A percentile compares a stretch with the other conserved stretches of the same genome.
Conservation (phyloP, 2,797 vertebrate species). For the Spinus pinus region DNA sequence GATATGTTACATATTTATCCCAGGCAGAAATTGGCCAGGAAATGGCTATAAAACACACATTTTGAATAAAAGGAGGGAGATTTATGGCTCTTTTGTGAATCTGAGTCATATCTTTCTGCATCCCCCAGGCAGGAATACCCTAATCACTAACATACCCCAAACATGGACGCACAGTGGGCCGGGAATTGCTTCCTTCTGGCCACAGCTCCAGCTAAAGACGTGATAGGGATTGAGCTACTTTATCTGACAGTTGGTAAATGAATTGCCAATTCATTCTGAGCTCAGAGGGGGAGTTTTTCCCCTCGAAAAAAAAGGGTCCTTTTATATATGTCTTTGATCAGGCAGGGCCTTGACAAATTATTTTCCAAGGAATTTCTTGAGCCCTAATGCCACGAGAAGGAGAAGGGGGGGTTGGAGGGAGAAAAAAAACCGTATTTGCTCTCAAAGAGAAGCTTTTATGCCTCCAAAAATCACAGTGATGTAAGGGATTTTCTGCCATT, state of each 20-base stretch:
- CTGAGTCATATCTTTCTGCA: slow-evolving; percentile 78
- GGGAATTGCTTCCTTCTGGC: slow-evolving; percentile 80
- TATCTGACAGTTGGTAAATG: slow-evolving; percentile 78
- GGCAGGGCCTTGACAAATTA: slow-evolving; percentile 76
- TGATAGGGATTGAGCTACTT: slow-evolving; percentile 72
- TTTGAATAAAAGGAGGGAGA: slow-evolving; percentile 79
- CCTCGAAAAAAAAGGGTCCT: slow-evolving; percentile 47
- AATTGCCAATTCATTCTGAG: slow-evolving; percentile 77
- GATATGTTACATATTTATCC: slow-evolving; percentile 78
- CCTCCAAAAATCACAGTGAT: slow-evolving; percentile 45
- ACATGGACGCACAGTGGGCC: slow-evolving; percentile 73
- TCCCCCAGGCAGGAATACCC: slow-evolving; percentile 73
- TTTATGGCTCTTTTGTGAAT: slow-evolving; percentile 79
- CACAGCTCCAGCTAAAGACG: slow-evolving; percentile 67
- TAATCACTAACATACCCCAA: slow-evolving; percentile 82
- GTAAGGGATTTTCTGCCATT: slow-evolving; percentile 27
- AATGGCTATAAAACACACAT: slow-evolving; percentile 80
- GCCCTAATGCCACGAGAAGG: slow-evolving; percentile 56
- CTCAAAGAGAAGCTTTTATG: slow-evolving; percentile 68
- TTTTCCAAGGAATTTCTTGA: slow-evolving; percentile 78
- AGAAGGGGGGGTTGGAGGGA: not conserved
- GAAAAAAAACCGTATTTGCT: slow-evolving; percentile 28
- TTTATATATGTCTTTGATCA: slow-evolving; percentile 80
- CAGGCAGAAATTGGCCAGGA: slow-evolving; percentile 77
- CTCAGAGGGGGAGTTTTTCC: slow-evolving; percentile 42